Base-by-base conservation (phyloP, 2,888 invertebrate species). In the Sisyra terminalis region DNA sequence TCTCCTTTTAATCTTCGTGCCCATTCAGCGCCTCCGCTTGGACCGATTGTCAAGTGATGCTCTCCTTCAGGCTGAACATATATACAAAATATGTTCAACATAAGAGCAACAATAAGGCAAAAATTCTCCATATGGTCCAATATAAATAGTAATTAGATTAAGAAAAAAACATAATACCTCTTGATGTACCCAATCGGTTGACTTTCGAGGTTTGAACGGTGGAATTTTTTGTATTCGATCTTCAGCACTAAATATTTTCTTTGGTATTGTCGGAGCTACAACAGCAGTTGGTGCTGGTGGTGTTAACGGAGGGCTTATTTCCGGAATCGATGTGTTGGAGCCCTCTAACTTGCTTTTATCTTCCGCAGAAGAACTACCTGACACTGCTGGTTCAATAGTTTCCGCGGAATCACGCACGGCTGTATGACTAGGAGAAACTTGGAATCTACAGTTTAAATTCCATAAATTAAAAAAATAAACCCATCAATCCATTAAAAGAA, bases 21-120 rank as follows among this genome's bases (percentile, higher is more conserved):
- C 78, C 77, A 78, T 55, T 79, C 78, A 18, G 75, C 70, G 29
- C 74, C 76, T 1, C 71, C 73, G 46, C 70, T 67, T 3, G 73
- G 72, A 8, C 73, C 73, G 41, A 74, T 73, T 1, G 74, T 74
- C 39, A 74, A 54, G 52, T 74, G 73, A 53, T 73, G 70, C 45
- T 66, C 50, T 38, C 48, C 46, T 44, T 58, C 56, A 39, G 50
- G 46, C 55, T 56, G 10, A 24, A 24, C 24, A 24, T 24, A 24
- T 24, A 63, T 24, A 24, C 24, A 24, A 24, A 24, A 24, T 24
- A 24, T 24, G 24, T 24, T 24, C 24, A 24, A 24, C 24, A 24
- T 24, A 24, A 24, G 24, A 24, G 24, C 24, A 24, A 24, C 24
- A 24, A 24, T 24, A 24, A 24, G 24, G 7, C 24, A 24, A 24